phyloP scores from a whole-genome alignment of 92 coral and sea anemone genomes.

The Zoanthus gigantus region DNA sequence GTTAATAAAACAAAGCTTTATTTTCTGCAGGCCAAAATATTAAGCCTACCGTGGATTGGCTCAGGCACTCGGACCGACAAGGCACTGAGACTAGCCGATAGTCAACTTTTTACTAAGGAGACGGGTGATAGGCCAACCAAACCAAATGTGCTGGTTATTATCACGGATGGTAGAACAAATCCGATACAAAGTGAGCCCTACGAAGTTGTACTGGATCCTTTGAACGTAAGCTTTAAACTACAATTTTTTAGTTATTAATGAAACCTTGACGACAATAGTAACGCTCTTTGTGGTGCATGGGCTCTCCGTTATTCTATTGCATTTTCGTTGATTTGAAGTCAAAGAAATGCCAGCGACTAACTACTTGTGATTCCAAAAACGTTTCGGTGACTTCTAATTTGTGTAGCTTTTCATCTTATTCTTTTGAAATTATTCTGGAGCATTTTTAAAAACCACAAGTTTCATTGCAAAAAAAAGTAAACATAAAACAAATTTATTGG shows the following conservation, averaged over 20 bases:
- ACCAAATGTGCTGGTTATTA: slow-evolving; percentile 25
- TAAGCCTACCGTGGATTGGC: slow-evolving; percentile 23
- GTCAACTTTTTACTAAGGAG: background rate
- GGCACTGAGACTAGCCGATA: slow-evolving; percentile 16
- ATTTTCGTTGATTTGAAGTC: background rate
- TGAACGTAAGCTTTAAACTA: background rate
- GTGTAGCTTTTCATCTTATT: too few relatives aligned
- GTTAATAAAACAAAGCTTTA: background rate
- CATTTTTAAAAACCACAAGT: too few relatives aligned
- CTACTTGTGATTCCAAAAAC: too few relatives aligned
- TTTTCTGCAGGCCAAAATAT: slow-evolving; percentile 17
- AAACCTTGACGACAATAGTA: background rate
- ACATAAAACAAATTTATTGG: too few relatives aligned
- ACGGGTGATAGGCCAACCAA: slow-evolving; percentile 22
- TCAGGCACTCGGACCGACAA: slow-evolving; percentile 45
- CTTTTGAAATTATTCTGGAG: too few relatives aligned
- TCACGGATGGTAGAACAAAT: slow-evolving; percentile 32
- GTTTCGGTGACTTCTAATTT: too few relatives aligned
- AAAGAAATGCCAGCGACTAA: background rate
- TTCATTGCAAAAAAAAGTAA: too few relatives aligned
- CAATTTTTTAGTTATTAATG: background rate
- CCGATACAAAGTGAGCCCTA: slow-evolving; percentile 17
- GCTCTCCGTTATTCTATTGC: too few relatives aligned
- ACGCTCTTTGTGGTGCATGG: background rate
- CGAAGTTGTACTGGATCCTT: slow-evolving; percentile 4